Evolutionary conservation across 2,888 invertebrate species (phyloP).

Genomic region (Euproctis similis): DNA sequence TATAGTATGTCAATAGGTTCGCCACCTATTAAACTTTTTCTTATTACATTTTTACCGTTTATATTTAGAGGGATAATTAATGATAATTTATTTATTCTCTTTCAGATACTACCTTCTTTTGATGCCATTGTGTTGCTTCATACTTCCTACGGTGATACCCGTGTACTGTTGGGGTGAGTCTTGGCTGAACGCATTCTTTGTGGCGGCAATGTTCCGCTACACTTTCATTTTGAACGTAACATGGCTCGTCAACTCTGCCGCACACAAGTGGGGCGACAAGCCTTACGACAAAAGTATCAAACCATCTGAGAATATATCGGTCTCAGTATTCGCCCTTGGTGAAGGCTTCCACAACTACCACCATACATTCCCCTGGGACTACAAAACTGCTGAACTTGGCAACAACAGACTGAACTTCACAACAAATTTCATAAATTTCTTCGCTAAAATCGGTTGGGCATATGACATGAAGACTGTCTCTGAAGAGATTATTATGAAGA

Average conservation of each 20-base stretch:
- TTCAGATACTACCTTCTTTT: conserved; percentile 85
- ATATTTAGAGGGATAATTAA: no score
- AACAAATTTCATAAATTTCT: conserved; percentile 85
- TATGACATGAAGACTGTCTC: conserved; percentile 90
- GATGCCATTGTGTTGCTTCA: conserved; percentile 85
- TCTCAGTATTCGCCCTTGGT: conserved; percentile 81
- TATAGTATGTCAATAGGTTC: no score
- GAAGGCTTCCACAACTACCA: conserved; percentile 94
- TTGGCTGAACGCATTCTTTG: conserved; percentile 79
- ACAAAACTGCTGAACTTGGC: conserved; percentile 87
- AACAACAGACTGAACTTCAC: conserved; percentile 83
- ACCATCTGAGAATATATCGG: conserved; percentile 82
- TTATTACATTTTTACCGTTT: no score
- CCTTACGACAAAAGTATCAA: conserved; percentile 85
- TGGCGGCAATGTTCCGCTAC: conserved; percentile 85
- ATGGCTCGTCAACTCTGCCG: conserved; percentile 93
- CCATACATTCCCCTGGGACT: conserved; percentile 90
- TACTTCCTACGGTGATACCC: conserved; percentile 84
- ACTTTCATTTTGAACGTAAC: conserved; percentile 88
- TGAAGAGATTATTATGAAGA: conserved; percentile 78
- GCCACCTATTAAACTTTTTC: no score
- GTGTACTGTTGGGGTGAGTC: conserved; percentile 87
- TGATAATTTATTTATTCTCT: no score
- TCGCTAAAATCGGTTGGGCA: conserved; percentile 89
- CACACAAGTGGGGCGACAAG: conserved; percentile 86